These are phyloP conservation scores for Anolis apletophallus DNA, from an alignment of 2,797 vertebrate species.

Conservation along the genomic window DNA sequence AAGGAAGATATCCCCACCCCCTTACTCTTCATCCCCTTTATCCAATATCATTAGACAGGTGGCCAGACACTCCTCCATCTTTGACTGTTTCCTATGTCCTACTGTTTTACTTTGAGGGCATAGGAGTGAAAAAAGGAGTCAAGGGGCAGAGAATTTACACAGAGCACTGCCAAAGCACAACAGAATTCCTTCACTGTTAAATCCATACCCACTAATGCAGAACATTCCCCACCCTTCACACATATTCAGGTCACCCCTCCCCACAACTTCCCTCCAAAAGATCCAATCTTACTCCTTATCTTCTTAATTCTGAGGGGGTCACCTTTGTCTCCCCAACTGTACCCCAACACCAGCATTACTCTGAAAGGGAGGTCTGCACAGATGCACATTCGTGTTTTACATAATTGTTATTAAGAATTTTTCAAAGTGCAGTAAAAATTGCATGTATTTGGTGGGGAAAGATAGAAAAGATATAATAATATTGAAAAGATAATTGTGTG, in stretches of 20 bases:
- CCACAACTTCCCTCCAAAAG: neutral
- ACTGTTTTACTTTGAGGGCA: neutral
- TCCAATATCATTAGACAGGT: neutral
- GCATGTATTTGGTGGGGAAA: too few species aligned
- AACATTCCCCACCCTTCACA: neutral
- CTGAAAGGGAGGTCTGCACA: too few species aligned
- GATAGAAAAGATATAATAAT: too few species aligned
- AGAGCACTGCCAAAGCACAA: neutral
- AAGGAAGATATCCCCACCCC: neutral
- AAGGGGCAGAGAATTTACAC: neutral
- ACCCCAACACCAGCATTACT: neutral
- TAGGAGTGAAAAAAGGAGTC: rapidly evolving
- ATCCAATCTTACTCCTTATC: neutral
- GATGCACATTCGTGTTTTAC: neutral
- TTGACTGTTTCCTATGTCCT: neutral
- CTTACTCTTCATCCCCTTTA: neutral
- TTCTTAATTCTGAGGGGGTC: neutral
- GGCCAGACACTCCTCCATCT: slow-evolving; percentile 6
- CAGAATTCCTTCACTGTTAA: neutral
- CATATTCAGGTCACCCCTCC: neutral
- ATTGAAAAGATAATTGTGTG: too few species aligned
- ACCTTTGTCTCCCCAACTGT: neutral
- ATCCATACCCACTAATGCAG: neutral
- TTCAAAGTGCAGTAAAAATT: too few species aligned
- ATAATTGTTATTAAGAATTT: too few species aligned